Evolutionary conservation across 2,113 vertebrate genomes (phyloP), one percentile per base, ranked within the genome.

Genomic region (Oncorhynchus nerka): DNA sequence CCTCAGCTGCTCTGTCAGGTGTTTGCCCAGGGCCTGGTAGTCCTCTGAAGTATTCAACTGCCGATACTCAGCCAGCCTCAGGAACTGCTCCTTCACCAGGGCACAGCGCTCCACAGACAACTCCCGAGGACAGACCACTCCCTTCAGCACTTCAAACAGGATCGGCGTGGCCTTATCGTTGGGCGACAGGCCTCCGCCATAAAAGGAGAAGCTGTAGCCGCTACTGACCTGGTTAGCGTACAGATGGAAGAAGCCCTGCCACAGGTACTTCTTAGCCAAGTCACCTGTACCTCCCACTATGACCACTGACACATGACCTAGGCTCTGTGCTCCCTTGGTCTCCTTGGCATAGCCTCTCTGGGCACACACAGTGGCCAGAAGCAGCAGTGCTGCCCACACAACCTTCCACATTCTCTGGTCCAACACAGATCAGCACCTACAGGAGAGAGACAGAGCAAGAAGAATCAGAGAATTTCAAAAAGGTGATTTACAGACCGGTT

Each of bases 211-310:
- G 73, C 86, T 95, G 90, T 96, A 91, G 24, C 94, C 95, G 0
- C 90, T 90, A 70, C 80, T 92, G 8, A 91, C 94, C 77, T 98
- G 94, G 13, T 94, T 94, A 1, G 89, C 69, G 78, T 98, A 99
- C 5, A 97, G 93, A 64, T 97, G 92, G 87, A 99, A 99, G 0
- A 99, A 93, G 1, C 95, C 96, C 81, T 96, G 96, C 98, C 98
- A 99, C 30, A 99, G 81, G 83, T 99, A 99, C 75, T 99, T 99
- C 80, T 86, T 96, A 11, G 98, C 97, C 87, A 99, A 81, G 84
- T 99, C 97, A 0, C 98, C 97, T 0, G 96, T 99, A 22, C 94
- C 96, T 65, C 98, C 98, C 75, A 99, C 88, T 61, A 99, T 78
- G 68, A 99, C 72, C 48, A 99, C 87, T 0, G 97, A 95, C 70